Evolutionary conservation across 2,113 vertebrate genomes (phyloP).

Genomic region (Tor tambroides): DNA sequence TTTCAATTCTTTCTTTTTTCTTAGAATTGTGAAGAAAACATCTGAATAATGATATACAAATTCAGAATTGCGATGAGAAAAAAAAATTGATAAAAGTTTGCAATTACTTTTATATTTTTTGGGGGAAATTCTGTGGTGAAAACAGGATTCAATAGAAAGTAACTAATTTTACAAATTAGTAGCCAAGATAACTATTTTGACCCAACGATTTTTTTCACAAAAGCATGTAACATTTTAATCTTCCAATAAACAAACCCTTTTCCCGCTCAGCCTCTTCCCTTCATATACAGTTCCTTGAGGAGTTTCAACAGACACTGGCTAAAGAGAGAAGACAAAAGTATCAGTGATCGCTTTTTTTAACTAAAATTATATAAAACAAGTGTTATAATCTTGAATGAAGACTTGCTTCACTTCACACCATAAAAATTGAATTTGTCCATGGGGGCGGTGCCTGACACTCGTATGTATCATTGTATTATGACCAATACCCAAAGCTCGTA

Average conservation of each 20-base stretch:
- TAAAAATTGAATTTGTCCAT: background rate
- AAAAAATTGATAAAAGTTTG: too few species aligned
- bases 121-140: too few species aligned
- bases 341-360: background rate
- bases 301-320: conserved; percentile 87
- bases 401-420: background rate
- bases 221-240: background rate
- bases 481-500: background rate
- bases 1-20: too few species aligned
- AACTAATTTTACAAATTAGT: too few species aligned
- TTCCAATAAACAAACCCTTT: conserved; percentile 76
- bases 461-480: background rate
- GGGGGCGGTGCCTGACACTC: background rate
- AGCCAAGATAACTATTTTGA: background rate
- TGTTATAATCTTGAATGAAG: background rate
- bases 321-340: background rate
- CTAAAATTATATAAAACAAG: background rate
- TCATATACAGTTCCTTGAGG: conserved; percentile 85
- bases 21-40: too few species aligned
- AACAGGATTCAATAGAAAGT: too few species aligned
- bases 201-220: too few species aligned
- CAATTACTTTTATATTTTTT: too few species aligned
- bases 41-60: too few species aligned
- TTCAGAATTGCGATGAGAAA: too few species aligned
- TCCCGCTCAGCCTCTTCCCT: conserved; percentile 84